Percentiles rank a stretch among this genome's conserved stretches.
These are phyloP conservation scores for Syritta pipiens DNA, from an alignment of 2,888 invertebrate species.

Conservation along the genomic window DNA sequence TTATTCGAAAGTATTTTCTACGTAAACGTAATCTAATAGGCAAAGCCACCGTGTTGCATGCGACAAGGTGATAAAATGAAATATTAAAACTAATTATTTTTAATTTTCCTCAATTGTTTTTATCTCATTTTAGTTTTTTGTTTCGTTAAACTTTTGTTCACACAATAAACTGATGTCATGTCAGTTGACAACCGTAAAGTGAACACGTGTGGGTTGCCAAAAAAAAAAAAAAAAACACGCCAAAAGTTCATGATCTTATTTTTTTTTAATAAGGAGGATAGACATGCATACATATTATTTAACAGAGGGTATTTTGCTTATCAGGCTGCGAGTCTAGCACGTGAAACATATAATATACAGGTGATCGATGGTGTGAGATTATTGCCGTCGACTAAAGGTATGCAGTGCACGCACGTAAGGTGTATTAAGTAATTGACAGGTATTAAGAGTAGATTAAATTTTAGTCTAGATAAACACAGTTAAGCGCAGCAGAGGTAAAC, in stretches of 20 bases:
- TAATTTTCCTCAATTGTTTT: constrained; percentile 19
- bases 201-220: not conserved
- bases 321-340: constrained; percentile 3
- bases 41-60: constrained; percentile 15
- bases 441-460: not conserved
- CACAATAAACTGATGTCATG: not conserved
- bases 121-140: no score
- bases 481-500: no score
- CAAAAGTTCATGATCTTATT: not conserved
- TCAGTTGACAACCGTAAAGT: no score
- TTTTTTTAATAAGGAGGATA: not conserved
- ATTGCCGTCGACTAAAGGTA: not conserved
- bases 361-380: constrained; percentile 46
- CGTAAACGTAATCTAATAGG: constrained; percentile 30
- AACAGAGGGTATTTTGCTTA: not conserved
- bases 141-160: constrained; percentile 2
- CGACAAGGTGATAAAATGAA: constrained; percentile 26
- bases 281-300: not conserved
- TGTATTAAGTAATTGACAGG: constrained; percentile 15
- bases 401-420: constrained; percentile 1
- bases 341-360: constrained; percentile 19
- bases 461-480: not conserved
- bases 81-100: constrained; percentile 40
- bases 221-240: no score
- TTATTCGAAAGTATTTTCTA: constrained; percentile 9